Percentiles rank a stretch among this genome's conserved stretches.
Evolutionary conservation across 2,888 invertebrate species (phyloP).

Genomic region (Malthinus flaveolus): DNA sequence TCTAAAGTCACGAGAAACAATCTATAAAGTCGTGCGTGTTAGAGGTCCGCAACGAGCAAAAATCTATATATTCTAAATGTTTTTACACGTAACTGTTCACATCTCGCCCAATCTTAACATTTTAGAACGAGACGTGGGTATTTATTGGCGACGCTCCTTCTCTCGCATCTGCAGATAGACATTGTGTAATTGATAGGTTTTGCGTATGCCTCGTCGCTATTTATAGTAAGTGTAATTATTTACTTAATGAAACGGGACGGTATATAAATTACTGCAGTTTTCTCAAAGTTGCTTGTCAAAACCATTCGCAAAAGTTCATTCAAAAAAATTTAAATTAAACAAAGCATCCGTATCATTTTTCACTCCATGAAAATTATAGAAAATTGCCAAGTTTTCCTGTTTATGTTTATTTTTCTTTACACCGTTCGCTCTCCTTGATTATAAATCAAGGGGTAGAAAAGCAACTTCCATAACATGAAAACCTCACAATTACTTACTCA

Average conservation of each 20-base stretch:
- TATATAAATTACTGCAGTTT: conserved; percentile 29
- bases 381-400: too few relatives aligned
- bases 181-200: conserved; percentile 30
- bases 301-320: conserved; percentile 11
- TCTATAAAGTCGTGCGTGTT: conserved; percentile 29
- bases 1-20: conserved; percentile 30
- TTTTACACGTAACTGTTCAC: conserved; percentile 16
- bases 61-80: conserved; percentile 23
- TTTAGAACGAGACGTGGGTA: conserved; percentile 1
- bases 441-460: too few relatives aligned
- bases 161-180: conserved; percentile 16
- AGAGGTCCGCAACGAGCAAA: conserved; percentile 13
- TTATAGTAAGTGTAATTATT: conserved; percentile 34
- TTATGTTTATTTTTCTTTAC: too few relatives aligned
- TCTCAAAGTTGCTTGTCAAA: conserved; percentile 23
- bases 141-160: conserved; percentile 1
- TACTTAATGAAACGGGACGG: conserved; percentile 35
- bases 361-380: too few relatives aligned
- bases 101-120: conserved; percentile 8
- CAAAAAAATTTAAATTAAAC: too few relatives aligned
- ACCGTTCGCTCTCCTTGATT: too few relatives aligned
- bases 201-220: conserved; percentile 28
- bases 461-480: too few relatives aligned
- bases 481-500: too few relatives aligned
- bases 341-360: too few relatives aligned